phyloP scores from a whole-genome alignment of 2,113 vertebrate genomes.

The Uria lomvia region DNA sequence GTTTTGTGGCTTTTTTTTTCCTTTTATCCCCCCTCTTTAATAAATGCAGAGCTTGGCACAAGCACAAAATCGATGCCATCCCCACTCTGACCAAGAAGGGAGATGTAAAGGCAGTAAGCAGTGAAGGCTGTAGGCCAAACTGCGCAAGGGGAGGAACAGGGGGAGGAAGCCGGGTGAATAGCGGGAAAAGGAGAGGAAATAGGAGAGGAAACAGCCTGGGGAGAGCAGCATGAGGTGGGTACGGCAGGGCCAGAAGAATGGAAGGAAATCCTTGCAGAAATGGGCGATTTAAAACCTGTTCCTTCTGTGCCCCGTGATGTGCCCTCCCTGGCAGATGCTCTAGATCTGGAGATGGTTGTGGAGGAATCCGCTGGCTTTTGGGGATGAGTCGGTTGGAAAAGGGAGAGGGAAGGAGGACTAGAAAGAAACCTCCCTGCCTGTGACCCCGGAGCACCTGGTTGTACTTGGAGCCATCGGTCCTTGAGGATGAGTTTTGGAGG shows the following conservation, averaged over 20 bases:
- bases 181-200: background rate
- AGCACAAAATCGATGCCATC: background rate
- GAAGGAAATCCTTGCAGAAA: constrained; percentile 18
- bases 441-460: background rate
- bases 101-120: background rate
- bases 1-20: background rate
- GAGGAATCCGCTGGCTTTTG: fast-evolving
- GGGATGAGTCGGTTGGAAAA: fast-evolving
- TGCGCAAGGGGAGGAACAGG: background rate
- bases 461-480: background rate
- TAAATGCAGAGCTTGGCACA: background rate
- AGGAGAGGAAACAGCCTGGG: background rate
- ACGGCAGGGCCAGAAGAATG: background rate
- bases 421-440: background rate
- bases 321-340: background rate
- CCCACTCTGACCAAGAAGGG: background rate
- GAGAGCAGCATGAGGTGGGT: background rate
- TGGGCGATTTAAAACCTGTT: background rate
- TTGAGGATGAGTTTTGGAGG: background rate
- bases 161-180: background rate
- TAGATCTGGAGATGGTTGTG: background rate
- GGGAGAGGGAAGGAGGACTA: background rate
- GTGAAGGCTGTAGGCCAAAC: background rate
- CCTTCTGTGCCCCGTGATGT: background rate
- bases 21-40: background rate